These are phyloP conservation scores for Machimus atricapillus DNA, from an alignment of 2,888 invertebrate species.

Conservation along the genomic window DNA sequence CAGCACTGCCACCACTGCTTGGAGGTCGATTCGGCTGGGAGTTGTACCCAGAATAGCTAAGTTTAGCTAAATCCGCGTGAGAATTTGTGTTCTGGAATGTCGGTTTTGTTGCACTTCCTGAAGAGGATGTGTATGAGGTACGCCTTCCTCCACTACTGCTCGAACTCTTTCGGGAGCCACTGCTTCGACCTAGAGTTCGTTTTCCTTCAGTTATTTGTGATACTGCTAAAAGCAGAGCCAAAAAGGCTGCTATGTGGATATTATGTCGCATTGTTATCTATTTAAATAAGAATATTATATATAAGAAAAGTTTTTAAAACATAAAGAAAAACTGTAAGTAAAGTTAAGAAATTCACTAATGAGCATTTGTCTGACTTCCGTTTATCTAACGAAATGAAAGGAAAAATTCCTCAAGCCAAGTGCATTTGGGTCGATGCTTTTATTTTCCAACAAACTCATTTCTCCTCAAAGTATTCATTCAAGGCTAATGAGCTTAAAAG, in stretches of 20 bases:
- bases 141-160: conserved; percentile 54
- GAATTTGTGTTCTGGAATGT: conserved; percentile 55
- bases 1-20: not conserved
- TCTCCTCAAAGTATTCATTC: not conserved
- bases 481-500: not conserved
- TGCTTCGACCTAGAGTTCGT: not conserved
- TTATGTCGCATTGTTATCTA: not conserved
- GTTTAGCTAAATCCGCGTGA: conserved; percentile 57
- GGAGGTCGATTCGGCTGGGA: conserved; percentile 58
- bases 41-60: conserved; percentile 59
- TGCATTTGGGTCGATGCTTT: not conserved
- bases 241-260: not conserved
- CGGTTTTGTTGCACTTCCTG: conserved; percentile 57
- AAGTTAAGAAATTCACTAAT: not conserved
- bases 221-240: conserved; percentile 2
- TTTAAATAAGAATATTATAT: not conserved
- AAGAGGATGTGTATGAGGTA: conserved; percentile 47
- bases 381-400: not conserved
- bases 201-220: conserved; percentile 4
- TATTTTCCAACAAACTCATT: not conserved
- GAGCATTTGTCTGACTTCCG: not conserved
- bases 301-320: not conserved
- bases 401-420: not conserved
- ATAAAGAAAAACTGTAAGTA: not conserved
- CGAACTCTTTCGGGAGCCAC: conserved; percentile 46